Conservation (phyloP, 2,888 invertebrate genomes). For the Horisme vitalbata region DNA sequence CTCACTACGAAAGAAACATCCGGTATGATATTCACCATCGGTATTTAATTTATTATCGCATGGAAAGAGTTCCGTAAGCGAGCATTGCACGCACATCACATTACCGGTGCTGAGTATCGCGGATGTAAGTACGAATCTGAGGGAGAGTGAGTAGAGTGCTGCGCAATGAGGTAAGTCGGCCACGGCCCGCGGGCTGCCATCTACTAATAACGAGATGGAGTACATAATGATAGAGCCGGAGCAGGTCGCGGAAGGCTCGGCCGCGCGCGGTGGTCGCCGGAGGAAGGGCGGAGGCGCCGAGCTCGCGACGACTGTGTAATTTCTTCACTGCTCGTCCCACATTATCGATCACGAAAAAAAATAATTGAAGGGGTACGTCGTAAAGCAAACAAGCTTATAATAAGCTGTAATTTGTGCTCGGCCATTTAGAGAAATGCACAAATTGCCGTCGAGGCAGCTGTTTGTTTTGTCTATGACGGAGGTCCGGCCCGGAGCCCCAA, state of each 20-base stretch:
- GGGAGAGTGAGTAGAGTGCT: slow-evolving; percentile 8
- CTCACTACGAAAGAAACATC: slow-evolving; percentile 35
- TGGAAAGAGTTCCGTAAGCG: slow-evolving; percentile 2
- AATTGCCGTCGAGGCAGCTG: slow-evolving; percentile 78
- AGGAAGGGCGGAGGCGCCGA: slow-evolving; percentile 70
- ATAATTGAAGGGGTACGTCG: slow-evolving; percentile 81
- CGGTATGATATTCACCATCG: slow-evolving; percentile 32
- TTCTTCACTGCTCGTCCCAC: slow-evolving; percentile 78
- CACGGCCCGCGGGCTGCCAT: slow-evolving; percentile 22
- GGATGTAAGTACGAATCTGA: not conserved
- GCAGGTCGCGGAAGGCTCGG: not conserved
- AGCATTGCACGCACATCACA: slow-evolving; percentile 6
- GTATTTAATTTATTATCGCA: slow-evolving; percentile 7
- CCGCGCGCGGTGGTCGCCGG: slow-evolving; percentile 42
- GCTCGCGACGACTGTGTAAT: slow-evolving; percentile 72
- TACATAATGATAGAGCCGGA: slow-evolving; percentile 43
- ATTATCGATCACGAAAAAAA: slow-evolving; percentile 80
- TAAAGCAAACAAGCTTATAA: slow-evolving; percentile 84
- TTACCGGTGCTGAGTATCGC: slow-evolving; percentile 1
- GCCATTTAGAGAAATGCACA: slow-evolving; percentile 83
- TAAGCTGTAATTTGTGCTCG: slow-evolving; percentile 82
- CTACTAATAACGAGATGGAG: slow-evolving; percentile 49
- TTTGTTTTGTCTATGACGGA: slow-evolving; percentile 83
- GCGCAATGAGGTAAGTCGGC: slow-evolving; percentile 19
- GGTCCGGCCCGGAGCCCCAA: slow-evolving; percentile 72